Base-by-base conservation (phyloP, 2,113 vertebrate genomes). In the Petromus typicus region DNA sequence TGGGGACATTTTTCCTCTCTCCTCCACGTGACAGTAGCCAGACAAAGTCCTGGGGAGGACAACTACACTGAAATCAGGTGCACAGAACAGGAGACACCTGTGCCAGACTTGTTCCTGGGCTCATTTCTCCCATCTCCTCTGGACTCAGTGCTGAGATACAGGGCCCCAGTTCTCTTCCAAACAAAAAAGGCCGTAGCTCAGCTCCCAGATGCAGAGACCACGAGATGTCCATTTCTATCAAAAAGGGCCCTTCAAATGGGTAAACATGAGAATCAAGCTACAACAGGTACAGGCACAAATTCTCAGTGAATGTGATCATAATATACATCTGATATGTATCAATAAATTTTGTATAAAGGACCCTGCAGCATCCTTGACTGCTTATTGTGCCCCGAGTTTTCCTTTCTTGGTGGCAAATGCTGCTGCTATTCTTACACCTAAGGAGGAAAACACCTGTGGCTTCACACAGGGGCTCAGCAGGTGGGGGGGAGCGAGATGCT, bases 101-200 rank as follows among this genome's bases (percentile, higher is more conserved):
- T 40, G 6, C 71, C 23, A 75, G 16, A n/a, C 37, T 37, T 32
- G 7, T 18, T 2, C 12, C 20, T 7, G 45, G 54, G 67, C 54
- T 81, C 30, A 40, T 13, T 43, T 45, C 17, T 30, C 56, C 20
- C 59, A 10, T 34, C 80, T 32, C 40, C 90, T 66, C 69, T 85
- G 90, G 43, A 90, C 45, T 56, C 40, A 48, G 34, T 57, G 40
- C 93, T 76, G 5, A 16, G 73, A 76, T 54, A 79, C 34, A 43
- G 87, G 66, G 34, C 32, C 37, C 43, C 71, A 54, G 34, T 67
- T 51, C 25, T 91, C 69, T 94, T 86, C 54, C 67, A 79, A 80
- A 56, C 51, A 67, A 75, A 61, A 23, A 20, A n/a, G 43, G 56
- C 71, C 69, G 18, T 73, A 45, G 57, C 45, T 66, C 89, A 48